phyloP scores from a whole-genome alignment of 2,113 vertebrate species.

The Vulpes vulpes region DNA sequence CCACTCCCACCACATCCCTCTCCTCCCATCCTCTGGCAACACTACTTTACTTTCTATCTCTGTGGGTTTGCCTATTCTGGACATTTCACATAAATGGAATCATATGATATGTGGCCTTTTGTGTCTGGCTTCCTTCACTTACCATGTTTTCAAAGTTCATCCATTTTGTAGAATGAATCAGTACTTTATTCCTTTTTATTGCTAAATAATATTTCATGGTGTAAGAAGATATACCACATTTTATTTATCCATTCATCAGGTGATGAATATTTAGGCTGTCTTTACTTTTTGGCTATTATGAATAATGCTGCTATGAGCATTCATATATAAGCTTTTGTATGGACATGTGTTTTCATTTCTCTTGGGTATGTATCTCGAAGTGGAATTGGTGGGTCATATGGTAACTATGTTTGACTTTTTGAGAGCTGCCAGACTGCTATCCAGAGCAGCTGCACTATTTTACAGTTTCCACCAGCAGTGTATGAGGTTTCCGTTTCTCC shows the following conservation, averaged over 20 bases:
- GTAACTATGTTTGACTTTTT: constrained; percentile 33
- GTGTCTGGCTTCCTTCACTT: constrained; percentile 21
- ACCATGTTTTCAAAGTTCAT: constrained; percentile 23
- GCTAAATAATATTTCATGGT: constrained; percentile 18
- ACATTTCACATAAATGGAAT: constrained; percentile 22
- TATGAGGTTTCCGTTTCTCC: not conserved
- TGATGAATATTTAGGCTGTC: not conserved
- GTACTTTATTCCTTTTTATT: constrained; percentile 41
- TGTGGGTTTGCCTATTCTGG: not conserved
- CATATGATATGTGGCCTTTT: not conserved
- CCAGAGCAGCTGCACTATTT: not conserved
- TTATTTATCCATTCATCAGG: constrained; percentile 22
- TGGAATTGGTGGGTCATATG: constrained; percentile 3
- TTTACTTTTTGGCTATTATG: not conserved
- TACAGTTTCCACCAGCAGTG: constrained; percentile 1
- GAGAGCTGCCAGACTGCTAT: constrained; percentile 2
- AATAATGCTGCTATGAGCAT: not conserved
- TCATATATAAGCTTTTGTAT: not conserved
- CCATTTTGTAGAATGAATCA: not conserved
- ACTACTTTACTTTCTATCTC: not conserved
- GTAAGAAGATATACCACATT: not conserved
- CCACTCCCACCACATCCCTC: not conserved
- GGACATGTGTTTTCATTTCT: constrained; percentile 47
- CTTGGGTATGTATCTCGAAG: not conserved
- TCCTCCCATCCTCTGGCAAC: not conserved